Base-by-base conservation (phyloP, 2,113 vertebrate genomes). In the Pteropus alecto region DNA sequence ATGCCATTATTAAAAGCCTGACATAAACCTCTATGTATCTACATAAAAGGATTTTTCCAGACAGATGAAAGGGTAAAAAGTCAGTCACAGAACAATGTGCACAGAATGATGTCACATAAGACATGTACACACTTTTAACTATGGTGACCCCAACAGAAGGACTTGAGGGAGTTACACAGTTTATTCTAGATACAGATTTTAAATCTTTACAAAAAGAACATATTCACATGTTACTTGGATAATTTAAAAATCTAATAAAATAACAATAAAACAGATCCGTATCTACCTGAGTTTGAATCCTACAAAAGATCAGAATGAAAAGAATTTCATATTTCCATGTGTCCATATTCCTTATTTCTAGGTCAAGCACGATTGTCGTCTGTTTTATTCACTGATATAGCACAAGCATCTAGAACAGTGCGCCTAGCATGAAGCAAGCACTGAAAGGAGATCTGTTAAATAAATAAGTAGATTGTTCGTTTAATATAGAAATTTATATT, bases 201-300 rank as follows among this genome's bases (percentile, higher is more conserved):
- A 54, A 92, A 76, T 54, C 33, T 85, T 83, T 41, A 65, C 35
- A 79, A 79, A 77, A 22, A 46, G 48, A 96, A 87, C 0, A 3
- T 38, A 74, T 24, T 73, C 6, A 73, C 3, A 1, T 35, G 46
- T 48, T 51, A 22, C 16, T 41, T 35, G 5, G 13, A 30, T 56
- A 90, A 92, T 92, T 92, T 74, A 68, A 84, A 96, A 87, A 30
- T n/a, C 46, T 67, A 90, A 54, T 83, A 90, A 81, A 61, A 61
- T 70, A 76, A 87, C 18, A 74, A 71, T 33, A 77, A 90, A 60
- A 38, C 35, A 71, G n/a, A 71, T 15, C 11, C 22, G 6, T 5
- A 71, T n/a, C 84, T 83, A 83, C 14, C 68, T 4, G 24, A 82
- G 60, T 78, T 21, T 67, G 70, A 95, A 78, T 84, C 48, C n/a